A percentile compares a stretch with the other conserved stretches of the same genome.
Evolutionary conservation across 2,797 vertebrate genomes (phyloP).

Genomic region (Chloroceryle inda): DNA sequence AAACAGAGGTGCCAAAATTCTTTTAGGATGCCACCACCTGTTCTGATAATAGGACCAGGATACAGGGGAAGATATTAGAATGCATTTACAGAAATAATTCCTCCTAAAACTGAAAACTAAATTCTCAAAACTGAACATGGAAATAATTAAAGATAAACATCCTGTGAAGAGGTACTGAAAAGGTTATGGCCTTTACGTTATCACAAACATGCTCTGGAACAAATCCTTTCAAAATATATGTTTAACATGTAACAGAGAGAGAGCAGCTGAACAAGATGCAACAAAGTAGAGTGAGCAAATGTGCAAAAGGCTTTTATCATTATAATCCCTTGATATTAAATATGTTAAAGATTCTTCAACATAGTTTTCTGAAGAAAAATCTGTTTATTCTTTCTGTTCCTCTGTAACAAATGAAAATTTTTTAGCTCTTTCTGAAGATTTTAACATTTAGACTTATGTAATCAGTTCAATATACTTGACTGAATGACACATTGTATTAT

Average conservation of each 20-base stretch:
- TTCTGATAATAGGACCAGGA: neutral
- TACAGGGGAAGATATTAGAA: neutral
- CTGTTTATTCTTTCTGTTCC: neutral
- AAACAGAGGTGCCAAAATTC: neutral
- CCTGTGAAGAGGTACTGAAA: neutral
- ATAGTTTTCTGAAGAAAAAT: neutral
- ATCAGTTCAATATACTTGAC: constrained; percentile 28
- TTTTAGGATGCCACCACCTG: neutral
- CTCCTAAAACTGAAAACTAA: neutral
- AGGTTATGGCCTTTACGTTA: constrained; percentile 45
- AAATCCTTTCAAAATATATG: constrained; percentile 52
- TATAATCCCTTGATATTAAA: constrained; percentile 9
- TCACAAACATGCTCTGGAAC: constrained; percentile 49
- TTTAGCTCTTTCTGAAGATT: constrained; percentile 14
- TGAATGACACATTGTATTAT: constrained; percentile 1
- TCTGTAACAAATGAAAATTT: constrained; percentile 12
- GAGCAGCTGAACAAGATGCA: constrained; percentile 53
- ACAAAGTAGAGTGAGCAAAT: constrained; percentile 26
- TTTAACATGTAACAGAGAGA: constrained; percentile 50
- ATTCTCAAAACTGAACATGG: neutral
- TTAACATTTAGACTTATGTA: constrained; percentile 44
- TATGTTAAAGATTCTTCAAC: constrained; percentile 21
- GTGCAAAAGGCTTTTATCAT: constrained; percentile 19
- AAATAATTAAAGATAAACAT: constrained; percentile 29
- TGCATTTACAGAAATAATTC: neutral